Percentiles rank a stretch among this genome's conserved stretches.
Evolutionary conservation across 1,140 invertebrate genomes (phyloP).

Genomic region (Aradophagus sp.): DNA sequence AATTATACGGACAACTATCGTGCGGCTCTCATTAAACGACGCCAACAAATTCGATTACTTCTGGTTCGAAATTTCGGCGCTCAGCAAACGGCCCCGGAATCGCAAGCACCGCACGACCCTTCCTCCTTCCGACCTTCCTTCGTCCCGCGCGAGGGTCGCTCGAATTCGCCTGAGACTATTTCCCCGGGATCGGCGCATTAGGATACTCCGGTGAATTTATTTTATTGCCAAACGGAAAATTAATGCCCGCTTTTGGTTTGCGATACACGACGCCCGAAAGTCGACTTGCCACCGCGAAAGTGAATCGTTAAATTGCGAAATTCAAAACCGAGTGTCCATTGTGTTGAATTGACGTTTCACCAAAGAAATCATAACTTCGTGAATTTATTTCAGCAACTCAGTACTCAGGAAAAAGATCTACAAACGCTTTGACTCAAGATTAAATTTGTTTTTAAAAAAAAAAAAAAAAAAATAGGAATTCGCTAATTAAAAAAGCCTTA

Average conservation of each 20-base stretch:
- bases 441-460: no score
- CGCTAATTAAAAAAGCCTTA: no score
- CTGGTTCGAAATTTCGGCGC: conserved; percentile 71
- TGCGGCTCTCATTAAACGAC: conserved; percentile 73
- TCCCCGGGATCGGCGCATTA: conserved; percentile 64
- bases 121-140: conserved; percentile 46
- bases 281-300: no score
- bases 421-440: no score
- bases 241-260: conserved; percentile 72
- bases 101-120: conserved; percentile 59
- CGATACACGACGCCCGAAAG: conserved; percentile 47
- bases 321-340: no score
- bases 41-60: conserved; percentile 75
- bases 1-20: conserved; percentile 74
- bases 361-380: no score
- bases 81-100: conserved; percentile 64
- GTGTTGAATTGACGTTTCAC: no score
- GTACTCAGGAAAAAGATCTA: no score
- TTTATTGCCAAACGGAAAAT: conserved; percentile 75
- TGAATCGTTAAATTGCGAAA: no score
- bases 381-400: no score
- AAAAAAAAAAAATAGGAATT: no score
- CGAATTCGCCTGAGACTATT: conserved; percentile 67
- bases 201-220: conserved; percentile 69
- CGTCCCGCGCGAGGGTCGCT: conserved; percentile 55